Conservation (phyloP, 2,797 vertebrate species). For the Lates japonicus region DNA sequence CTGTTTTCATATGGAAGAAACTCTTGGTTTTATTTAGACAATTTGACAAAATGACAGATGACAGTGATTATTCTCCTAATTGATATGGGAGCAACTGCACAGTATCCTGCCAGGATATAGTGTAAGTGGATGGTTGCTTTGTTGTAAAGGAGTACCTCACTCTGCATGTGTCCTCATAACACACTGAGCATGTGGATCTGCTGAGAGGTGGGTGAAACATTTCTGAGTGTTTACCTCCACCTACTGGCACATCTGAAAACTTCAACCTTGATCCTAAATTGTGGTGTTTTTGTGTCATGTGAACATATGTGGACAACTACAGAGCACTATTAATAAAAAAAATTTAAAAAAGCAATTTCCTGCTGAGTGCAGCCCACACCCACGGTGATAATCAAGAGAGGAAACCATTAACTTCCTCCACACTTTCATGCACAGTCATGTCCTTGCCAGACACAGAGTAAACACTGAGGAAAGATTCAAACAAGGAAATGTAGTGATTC, state of each 20-base stretch:
- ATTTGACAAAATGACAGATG: not conserved
- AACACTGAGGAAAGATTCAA: not conserved
- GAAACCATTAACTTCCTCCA: not conserved
- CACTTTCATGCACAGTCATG: slow-evolving; percentile 1
- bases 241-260: slow-evolving; percentile 57
- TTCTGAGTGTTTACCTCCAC: slow-evolving; percentile 45
- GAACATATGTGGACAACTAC: not conserved
- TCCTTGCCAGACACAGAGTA: not conserved
- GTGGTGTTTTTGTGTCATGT: not conserved
- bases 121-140: not conserved
- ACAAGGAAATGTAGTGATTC: not conserved
- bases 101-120: not conserved
- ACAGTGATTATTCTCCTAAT: not conserved
- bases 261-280: not conserved
- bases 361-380: slow-evolving; percentile 16
- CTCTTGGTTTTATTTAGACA: not conserved
- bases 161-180: not conserved
- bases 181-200: not conserved
- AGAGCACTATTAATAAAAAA: slow-evolving; percentile 22
- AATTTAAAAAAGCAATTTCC: slow-evolving; percentile 23
- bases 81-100: slow-evolving; percentile 23
- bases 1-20: not conserved
- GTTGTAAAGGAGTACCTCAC: not conserved
- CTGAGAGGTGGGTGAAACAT: not conserved
- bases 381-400: slow-evolving; percentile 3